Conservation (phyloP, 1,140 invertebrate genomes). For the Rhopalosiphum padi region DNA sequence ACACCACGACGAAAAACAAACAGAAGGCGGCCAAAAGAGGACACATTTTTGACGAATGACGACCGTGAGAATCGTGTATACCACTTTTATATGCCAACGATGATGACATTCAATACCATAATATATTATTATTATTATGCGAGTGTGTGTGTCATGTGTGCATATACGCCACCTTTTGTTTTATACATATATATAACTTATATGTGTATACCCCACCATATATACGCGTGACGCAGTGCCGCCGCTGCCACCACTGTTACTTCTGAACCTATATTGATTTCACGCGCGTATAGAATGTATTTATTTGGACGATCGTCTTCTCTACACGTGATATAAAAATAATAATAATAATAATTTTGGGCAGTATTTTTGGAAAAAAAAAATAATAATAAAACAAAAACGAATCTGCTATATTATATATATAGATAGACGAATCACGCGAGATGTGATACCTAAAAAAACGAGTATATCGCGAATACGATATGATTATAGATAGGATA, state of each 20-base stretch:
- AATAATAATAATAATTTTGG: background rate
- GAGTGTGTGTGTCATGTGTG: background rate
- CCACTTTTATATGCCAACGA: background rate
- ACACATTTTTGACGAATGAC: slow-evolving; percentile 46
- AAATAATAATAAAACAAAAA: background rate
- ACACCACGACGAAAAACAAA: background rate
- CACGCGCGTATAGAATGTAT: slow-evolving; percentile 15
- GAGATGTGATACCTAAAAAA: background rate
- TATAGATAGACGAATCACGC: background rate
- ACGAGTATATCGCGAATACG: background rate
- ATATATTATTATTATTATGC: background rate
- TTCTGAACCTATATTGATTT: slow-evolving; percentile 40
- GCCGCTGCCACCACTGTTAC: background rate
- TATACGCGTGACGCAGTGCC: background rate
- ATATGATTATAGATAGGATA: background rate
- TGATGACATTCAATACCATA: slow-evolving; percentile 36
- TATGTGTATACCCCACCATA: background rate
- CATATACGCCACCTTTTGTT: background rate
- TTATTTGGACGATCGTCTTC: slow-evolving; percentile 29
- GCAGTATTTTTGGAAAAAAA: background rate
- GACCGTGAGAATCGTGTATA: slow-evolving; percentile 43
- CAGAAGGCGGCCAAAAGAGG: background rate
- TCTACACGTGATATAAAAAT: slow-evolving; percentile 4
- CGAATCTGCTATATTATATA: background rate
- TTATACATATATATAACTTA: background rate